These are phyloP conservation scores for Serilophus lunatus DNA, from an alignment of 2,113 vertebrate species.

Conservation along the genomic window DNA sequence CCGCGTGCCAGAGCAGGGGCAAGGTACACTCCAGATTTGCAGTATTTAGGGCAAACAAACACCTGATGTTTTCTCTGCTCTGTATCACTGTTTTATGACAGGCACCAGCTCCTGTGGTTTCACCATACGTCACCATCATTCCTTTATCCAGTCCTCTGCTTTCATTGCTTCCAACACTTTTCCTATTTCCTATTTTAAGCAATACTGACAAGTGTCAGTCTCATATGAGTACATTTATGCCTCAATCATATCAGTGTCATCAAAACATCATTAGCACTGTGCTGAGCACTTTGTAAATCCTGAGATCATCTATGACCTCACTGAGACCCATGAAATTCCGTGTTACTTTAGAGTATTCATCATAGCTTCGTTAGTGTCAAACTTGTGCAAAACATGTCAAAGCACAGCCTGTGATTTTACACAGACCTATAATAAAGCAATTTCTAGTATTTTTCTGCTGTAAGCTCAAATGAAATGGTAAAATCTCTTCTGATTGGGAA, in stretches of 20 bases:
- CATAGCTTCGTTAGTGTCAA: neutral
- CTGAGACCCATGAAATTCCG: neutral
- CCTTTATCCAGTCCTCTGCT: neutral
- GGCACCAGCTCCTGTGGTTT: neutral
- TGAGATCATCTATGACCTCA: neutral
- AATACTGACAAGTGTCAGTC: neutral
- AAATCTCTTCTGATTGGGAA: neutral
- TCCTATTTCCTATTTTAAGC: neutral
- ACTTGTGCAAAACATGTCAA: neutral
- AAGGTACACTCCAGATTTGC: neutral
- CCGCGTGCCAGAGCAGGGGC: rapidly evolving
- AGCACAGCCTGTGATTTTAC: neutral
- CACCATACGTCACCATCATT: rapidly evolving
- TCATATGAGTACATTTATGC: neutral
- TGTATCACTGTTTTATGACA: neutral
- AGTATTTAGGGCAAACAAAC: neutral
- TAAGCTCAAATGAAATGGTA: rapidly evolving
- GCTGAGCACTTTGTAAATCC: neutral
- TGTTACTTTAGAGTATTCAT: neutral
- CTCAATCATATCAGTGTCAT: neutral
- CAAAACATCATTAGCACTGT: neutral
- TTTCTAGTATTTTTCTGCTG: neutral
- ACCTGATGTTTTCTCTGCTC: neutral
- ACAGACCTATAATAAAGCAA: neutral
- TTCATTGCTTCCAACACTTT: neutral